Evolutionary conservation across 1,140 invertebrate species (phyloP), one percentile per base, ranked within the genome.

Genomic region (Zaprionus vittiger): DNA sequence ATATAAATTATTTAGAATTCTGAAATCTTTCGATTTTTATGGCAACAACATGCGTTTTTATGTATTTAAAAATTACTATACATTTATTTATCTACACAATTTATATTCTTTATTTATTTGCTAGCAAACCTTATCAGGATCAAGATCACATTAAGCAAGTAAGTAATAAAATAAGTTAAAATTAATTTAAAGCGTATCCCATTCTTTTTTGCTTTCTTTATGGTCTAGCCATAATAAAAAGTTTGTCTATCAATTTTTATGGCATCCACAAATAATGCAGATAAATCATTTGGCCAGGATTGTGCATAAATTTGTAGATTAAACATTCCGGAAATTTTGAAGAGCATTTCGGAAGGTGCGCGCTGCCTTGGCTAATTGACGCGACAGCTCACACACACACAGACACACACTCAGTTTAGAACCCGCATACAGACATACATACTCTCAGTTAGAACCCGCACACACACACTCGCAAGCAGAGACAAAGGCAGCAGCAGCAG

Each of bases 341-440:
- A 57, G 24, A 38, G 79, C 69, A 73, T 82, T 56, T 61, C 52
- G 38, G 34, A 47, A 60, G 64, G n/a, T 72, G 64, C 68, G 55
- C 47, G 59, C 47, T 55, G n/a, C n/a, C n/a, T 47, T 47, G 41
- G 41, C 41, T 17, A 47, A 47, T 47, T 47, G 41, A 17, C 6
- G 7, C n/a, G 41, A 17, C 6, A n/a, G 41, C 38, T 14, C 55
- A 37, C 71, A 44, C 64, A 67, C 52, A 63, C 37, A 49, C 47
- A 49, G 2, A 5, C 20, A 52, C 11, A 52, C 47, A 9, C 15
- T 7, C 14, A 9, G n/a, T 17, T 49, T 17, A 52, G 47, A 52
- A 52, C 47, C 11, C 47, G 47, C 47, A 15, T 15, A 41, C 15
- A 41, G 5, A n/a, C 38, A 41, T 4, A n/a, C n/a, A 41, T n/a